Evolutionary conservation across 1,140 invertebrate genomes (phyloP), one percentile per base, ranked within the genome.

Genomic region (Sminthurinus signatus): DNA sequence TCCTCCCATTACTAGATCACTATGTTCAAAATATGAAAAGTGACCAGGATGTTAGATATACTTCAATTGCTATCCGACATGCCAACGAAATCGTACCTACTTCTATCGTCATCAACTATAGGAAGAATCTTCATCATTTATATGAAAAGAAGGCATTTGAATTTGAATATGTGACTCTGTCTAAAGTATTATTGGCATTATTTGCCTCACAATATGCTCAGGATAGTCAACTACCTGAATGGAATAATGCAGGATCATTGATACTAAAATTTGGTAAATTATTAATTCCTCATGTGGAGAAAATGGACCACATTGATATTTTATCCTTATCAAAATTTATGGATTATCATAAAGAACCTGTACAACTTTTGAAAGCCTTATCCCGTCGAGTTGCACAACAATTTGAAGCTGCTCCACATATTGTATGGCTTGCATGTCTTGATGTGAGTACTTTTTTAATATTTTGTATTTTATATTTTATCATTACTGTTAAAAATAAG

Each of bases 161-260:
- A 19, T 44, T 51, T 21, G 64, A 66, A 36, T 42, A 59, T 32
- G 48, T 65, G 2, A 65, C 67, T 0, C 43, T 65, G 21, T 67
- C 62, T 44, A 70, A 67, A 54, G 32, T 62, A 4, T 42, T 70
- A 31, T 19, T 62, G 19, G n/a, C 44, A 2, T 46, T 70, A 29
- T 8, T 54, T 10, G 65, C 64, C 17, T 60, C 44, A 14, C 55
- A 31, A 39, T 25, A 42, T 4, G 23, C 36, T 8, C 15, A 58
- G 21, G n/a, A 42, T 5, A 23, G 17, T 19, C 8, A 28, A 14
- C 31, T 23, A 29, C n/a, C 50, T 0, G 57, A 43, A 10, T 25
- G 51, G 14, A 15, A 31, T 17, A 31, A 29, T 15, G 19, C 44
- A 12, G 1, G 27, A 17, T 12, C 10, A 2, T 32, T 67, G 10